Base-by-base conservation (phyloP, 2,888 invertebrate genomes). In the Diadegma fenestrale region DNA sequence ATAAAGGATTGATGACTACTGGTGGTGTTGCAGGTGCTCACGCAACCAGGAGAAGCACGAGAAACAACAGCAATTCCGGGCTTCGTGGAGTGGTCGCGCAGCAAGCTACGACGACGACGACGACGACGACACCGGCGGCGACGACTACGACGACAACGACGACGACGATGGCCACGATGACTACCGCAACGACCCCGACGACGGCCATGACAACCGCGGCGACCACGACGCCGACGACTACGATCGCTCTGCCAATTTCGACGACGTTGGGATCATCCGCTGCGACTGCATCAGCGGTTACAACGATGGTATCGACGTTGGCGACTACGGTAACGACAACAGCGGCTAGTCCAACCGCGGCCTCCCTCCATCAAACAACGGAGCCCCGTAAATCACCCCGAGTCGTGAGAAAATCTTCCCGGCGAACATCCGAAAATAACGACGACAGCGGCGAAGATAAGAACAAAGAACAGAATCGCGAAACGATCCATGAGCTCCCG, bases 371-470 rank as follows among this genome's bases (percentile, higher is more conserved):
- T 61, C 64, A 43, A n/a, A 71, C 88, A 6, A 80, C 91, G 0
- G 93, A 93, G 72, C 89, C 91, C 0, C 94, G 96, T 61, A 96
- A 96, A 90, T 96, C 96, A 48, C 95, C 96, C 0, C 95, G 97
- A 79, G 95, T 96, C 6, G 95, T 94, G 2, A 95, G 96, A 83
- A 95, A 96, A 86, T 94, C 95, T 1, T 95, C 96, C 87, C 95
- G 96, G 72, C 95, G 96, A 89, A 94, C 95, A 12, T 96, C 96
- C 0, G 96, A 96, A 85, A 96, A 96, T 0, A 96, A 96, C 0
- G 93, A 94, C 1, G 96, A 96, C 81, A 96, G 95, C 63, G 95
- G 95, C 63, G 96, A 96, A 86, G 96, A 96, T 86, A 95, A 95
- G 88, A 82, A 80, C 5, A 92, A 92, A 66, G 92, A 92, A 37